Evolutionary conservation across 2,113 vertebrate species (phyloP), one percentile per base, ranked within the genome.

Genomic region (Cervus canadensis): DNA sequence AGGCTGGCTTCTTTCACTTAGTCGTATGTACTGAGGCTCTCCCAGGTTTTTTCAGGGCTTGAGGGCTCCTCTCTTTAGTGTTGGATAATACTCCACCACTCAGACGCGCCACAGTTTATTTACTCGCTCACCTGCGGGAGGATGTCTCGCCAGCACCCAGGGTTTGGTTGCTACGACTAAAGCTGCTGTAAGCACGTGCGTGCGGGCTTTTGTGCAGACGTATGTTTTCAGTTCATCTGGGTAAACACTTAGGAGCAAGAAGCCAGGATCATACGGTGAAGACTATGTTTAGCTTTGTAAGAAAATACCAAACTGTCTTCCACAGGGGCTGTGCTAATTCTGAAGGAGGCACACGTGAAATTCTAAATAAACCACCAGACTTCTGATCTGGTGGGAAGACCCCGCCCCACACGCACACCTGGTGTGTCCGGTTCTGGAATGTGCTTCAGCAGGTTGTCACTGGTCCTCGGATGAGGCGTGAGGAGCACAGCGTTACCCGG

Each of bases 1-100:
- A 14, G 54, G 33, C 7, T 1, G 85, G 15, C 52, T 52, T 85
- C 62, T 6, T 13, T n/a, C 62, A 14, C 52, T 26, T 19, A n/a
- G 62, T 8, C 7, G 3, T 2, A 0, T 5, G 1, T 1, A 1
- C 7, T 2, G 7, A 79, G 11, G 19, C 21, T n/a, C n/a, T 28
- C 40, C 19, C 0, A 1, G n/a, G 54, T 23, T 56, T 40, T 52
- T 12, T 50, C n/a, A n/a, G 17, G 45, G 28, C 45, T n/a, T 5
- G 85, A 26, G 10, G 17, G 57, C 19, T 3, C 5, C 3, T 52
- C n/a, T 54, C 7, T n/a, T 62, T 16, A 64, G 74, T 6, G 84
- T 7, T n/a, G 85, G 54, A 4, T 64, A 54, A n/a, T 2, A 54
- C 5, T 45, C 92, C 74, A 10, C 5, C 3, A 2, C 13, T n/a